phyloP scores from a whole-genome alignment of 2,113 vertebrate genomes.

The Budorcas taxicolor region DNA sequence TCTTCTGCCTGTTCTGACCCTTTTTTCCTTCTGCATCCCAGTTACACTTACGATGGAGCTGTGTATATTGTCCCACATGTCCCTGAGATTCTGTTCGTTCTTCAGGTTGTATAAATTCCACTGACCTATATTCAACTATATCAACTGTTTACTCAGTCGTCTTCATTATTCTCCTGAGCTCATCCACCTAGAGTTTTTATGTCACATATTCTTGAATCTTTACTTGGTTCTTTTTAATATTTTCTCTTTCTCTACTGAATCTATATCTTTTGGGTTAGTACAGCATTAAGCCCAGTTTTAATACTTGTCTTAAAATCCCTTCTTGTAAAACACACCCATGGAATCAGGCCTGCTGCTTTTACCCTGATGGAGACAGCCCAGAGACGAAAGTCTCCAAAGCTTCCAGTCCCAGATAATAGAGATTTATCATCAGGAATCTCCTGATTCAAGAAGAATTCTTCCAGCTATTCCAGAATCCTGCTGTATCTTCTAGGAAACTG shows the following conservation, averaged over 20 bases:
- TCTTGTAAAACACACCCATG: background rate
- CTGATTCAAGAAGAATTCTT: background rate
- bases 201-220: background rate
- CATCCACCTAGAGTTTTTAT: background rate
- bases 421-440: background rate
- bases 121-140: background rate
- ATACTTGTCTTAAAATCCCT: background rate
- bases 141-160: background rate
- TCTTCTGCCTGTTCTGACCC: background rate
- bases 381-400: background rate
- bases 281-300: background rate
- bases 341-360: background rate
- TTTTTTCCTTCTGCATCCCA: background rate
- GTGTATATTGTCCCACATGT: background rate
- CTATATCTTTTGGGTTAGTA: background rate
- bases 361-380: background rate
- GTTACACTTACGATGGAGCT: background rate
- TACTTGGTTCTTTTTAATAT: background rate
- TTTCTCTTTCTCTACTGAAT: background rate
- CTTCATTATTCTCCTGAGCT: background rate
- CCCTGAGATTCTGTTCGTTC: background rate
- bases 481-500: background rate
- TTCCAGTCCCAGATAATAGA: background rate
- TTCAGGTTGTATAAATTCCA: background rate
- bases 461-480: background rate